Conservation (phyloP, 2,113 vertebrate species). For the Osmerus mordax region DNA sequence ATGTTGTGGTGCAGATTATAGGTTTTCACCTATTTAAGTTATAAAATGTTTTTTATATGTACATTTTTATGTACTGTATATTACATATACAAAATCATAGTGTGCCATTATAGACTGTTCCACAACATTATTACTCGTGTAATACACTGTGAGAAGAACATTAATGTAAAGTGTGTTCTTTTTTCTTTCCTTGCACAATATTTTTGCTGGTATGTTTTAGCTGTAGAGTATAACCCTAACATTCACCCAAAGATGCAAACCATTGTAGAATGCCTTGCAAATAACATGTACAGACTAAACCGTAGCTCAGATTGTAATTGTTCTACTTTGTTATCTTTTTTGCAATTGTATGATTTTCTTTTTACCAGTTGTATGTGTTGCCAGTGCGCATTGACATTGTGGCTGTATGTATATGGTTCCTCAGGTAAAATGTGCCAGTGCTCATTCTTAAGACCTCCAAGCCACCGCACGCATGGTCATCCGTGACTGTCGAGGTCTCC, state of each 20-base stretch:
- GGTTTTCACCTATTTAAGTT: no score
- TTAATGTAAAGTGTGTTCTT: no score
- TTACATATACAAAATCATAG: no score
- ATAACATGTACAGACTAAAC: constrained; percentile 24
- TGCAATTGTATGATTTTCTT: constrained; percentile 18
- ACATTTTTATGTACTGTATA: no score
- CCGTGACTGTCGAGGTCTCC: constrained; percentile 20
- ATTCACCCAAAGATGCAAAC: constrained; percentile 30
- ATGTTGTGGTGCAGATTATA: no score
- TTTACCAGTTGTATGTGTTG: neutral
- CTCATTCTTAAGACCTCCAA: constrained; percentile 17
- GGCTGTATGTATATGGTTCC: constrained; percentile 40
- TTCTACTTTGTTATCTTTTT: constrained; percentile 35
- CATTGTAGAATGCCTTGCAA: constrained; percentile 46
- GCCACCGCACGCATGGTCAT: constrained; percentile 32
- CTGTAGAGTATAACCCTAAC: constrained; percentile 28
- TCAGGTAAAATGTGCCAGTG: constrained; percentile 27
- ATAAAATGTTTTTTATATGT: no score
- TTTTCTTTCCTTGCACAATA: no score
- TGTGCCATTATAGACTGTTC: no score
- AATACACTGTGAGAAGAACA: no score
- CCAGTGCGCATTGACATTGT: constrained; percentile 26
- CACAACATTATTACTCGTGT: no score
- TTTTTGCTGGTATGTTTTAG: no score
- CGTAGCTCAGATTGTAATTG: constrained; percentile 22